Evolutionary conservation across 2,888 invertebrate species (phyloP).

Genomic region (Rhogogaster chlorosoma): DNA sequence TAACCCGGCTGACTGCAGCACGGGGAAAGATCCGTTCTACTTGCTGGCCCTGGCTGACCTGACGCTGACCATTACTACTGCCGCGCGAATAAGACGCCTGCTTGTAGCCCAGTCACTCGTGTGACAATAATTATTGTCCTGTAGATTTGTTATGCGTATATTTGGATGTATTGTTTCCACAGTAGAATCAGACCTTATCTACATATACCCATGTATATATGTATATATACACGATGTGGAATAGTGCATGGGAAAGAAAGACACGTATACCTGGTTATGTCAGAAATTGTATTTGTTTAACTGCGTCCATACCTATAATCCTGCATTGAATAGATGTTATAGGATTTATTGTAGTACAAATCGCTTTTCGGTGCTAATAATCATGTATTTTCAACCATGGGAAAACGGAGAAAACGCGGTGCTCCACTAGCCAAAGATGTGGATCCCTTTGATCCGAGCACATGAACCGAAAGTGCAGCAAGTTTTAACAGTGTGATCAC

Average conservation of each 20-base stretch:
- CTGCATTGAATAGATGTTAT: neutral
- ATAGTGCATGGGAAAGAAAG: neutral
- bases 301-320: neutral
- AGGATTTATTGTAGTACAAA: neutral
- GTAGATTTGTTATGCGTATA: neutral
- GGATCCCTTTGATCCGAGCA: neutral
- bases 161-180: neutral
- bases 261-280: neutral
- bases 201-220: too few species aligned
- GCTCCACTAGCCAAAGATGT: neutral
- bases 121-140: neutral
- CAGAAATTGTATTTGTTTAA: neutral
- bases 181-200: neutral
- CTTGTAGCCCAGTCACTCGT: neutral
- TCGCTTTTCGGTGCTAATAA: neutral
- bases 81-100: conserved; percentile 1
- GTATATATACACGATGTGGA: neutral
- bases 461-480: neutral
- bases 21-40: conserved; percentile 10
- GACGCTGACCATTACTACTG: conserved; percentile 22
- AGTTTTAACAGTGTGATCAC: neutral
- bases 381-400: neutral
- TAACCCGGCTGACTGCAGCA: neutral
- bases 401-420: neutral
- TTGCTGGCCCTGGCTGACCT: conserved; percentile 28